Evolutionary conservation across 2,888 invertebrate species (phyloP), one percentile per base, ranked within the genome.

Genomic region (Fissipunctia ypsillon): DNA sequence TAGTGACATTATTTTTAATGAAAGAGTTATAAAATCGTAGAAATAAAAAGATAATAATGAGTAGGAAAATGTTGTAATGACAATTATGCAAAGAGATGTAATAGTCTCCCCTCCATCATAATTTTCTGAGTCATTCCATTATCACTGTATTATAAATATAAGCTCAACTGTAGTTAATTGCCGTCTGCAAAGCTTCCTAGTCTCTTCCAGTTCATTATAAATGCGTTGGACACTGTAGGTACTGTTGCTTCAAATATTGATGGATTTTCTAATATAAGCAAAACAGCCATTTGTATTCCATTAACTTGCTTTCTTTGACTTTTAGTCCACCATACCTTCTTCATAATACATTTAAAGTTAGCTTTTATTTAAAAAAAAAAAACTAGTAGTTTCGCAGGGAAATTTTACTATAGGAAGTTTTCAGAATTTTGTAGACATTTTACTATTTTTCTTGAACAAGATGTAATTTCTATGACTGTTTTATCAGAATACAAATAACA

Each of bases 211-310:
- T 67, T 57, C n/a, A 57, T 69, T 67, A 70, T 57, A 73, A 60
- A 80, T 25, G 60, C 80, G 52, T 50, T 60, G 61, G 67, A 41
- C 76, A 16, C 52, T 72, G 64, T 50, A n/a, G n/a, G 50, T 85
- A 76, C 70, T 82, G 83, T 87, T 79, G 88, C 86, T 90, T 91
- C 86, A 89, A 91, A 91, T 91, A 93, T 93, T 92, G 93, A 94
- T 93, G 92, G 91, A 91, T 92, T 92, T 90, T 91, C 90, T 88
- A 91, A 86, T 91, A 92, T 91, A 92, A 92, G 90, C 91, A 92
- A 94, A 93, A 91, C 88, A 91, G 89, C 90, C 90, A 94, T 94
- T 94, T 93, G 92, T 93, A 93, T 93, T 94, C 93, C 93, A 94
- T 94, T 94, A 93, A 90, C 88, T 84, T 72, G 78, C 84, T 87